Base-by-base conservation (phyloP, 2,888 invertebrate genomes). In the Suillia variegata region DNA sequence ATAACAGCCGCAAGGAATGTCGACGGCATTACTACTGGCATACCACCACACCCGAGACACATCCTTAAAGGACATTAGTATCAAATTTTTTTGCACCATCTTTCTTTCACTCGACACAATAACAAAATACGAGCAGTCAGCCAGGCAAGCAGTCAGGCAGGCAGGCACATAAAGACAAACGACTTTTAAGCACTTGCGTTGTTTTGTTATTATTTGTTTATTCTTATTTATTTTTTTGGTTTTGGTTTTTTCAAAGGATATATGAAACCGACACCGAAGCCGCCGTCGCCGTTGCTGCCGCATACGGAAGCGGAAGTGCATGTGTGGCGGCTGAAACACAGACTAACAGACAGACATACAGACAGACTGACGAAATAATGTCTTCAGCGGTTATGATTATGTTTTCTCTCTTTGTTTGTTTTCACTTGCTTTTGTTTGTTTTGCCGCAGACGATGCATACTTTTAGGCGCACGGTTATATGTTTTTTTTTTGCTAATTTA, bases 351-450 rank as follows among this genome's bases (percentile, higher is more conserved):
- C n/a, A n/a, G n/a, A n/a, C n/a, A n/a, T n/a, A n/a, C n/a, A 49
- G 51, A 31, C 50, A 51, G 47, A 47, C 62, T 54, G 54, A 57
- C 57, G 51, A 57, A 62, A 63, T 67, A 66, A 65, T 71, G 66
- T 70, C 64, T 66, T 63, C 61, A 63, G 56, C 59, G 67, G 69
- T 71, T 75, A 75, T 76, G 75, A 75, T 74, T 75, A 71, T 73
- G 64, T 58, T 59, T 52, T n/a, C n/a, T n/a, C n/a, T n/a, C n/a
- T 59, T 54, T 59, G 69, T 52, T 54, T 51, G 50, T 51, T 56
- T 50, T 52, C 26, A 54, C 58, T 50, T 49, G 42, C 33, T 50
- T 22, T 15, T 61, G 56, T 33, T 58, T 13, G 52, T 2, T 50
- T 54, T 45, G 17, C 15, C 54, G 13, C n/a, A n/a, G n/a, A n/a